phyloP scores from a whole-genome alignment of 1,140 invertebrate species.

The Achatina immaculata region DNA sequence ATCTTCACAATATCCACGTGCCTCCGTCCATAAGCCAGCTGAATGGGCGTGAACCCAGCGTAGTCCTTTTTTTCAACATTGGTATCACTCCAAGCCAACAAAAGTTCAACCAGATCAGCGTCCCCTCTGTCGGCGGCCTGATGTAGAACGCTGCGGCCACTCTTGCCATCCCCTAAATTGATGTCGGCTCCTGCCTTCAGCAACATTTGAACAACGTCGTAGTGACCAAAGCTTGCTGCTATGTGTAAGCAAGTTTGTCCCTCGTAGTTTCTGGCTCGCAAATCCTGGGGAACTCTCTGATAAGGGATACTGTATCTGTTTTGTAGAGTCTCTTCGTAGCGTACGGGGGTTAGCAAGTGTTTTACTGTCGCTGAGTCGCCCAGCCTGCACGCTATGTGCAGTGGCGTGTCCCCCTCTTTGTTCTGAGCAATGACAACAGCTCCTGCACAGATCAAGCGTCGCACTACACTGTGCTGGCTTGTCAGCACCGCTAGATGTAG shows the following conservation, averaged over 20 bases:
- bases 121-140: slow-evolving; percentile 45
- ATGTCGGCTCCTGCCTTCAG: slow-evolving; percentile 73
- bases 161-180: slow-evolving; percentile 75
- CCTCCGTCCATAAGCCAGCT: slow-evolving; percentile 45
- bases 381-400: slow-evolving; percentile 84
- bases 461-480: slow-evolving; percentile 76
- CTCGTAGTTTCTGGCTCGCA: slow-evolving; percentile 83
- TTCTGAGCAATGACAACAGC: slow-evolving; percentile 68
- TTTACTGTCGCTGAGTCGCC: slow-evolving; percentile 79
- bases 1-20: slow-evolving; percentile 21
- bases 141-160: slow-evolving; percentile 55
- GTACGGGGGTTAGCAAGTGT: slow-evolving; percentile 38
- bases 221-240: slow-evolving; percentile 36
- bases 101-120: slow-evolving; percentile 26
- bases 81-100: slow-evolving; percentile 38
- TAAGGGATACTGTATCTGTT: slow-evolving; percentile 55
- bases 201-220: slow-evolving; percentile 34
- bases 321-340: slow-evolving; percentile 26
- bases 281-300: slow-evolving; percentile 70
- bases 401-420: slow-evolving; percentile 74
- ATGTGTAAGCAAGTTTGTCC: slow-evolving; percentile 78
- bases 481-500: slow-evolving; percentile 82
- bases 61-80: slow-evolving; percentile 44
- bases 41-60: slow-evolving; percentile 42
- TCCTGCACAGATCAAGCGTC: slow-evolving; percentile 78